Base-by-base conservation (phyloP, 2,113 vertebrate species). In the Cyphomyrus discorhynchus region DNA sequence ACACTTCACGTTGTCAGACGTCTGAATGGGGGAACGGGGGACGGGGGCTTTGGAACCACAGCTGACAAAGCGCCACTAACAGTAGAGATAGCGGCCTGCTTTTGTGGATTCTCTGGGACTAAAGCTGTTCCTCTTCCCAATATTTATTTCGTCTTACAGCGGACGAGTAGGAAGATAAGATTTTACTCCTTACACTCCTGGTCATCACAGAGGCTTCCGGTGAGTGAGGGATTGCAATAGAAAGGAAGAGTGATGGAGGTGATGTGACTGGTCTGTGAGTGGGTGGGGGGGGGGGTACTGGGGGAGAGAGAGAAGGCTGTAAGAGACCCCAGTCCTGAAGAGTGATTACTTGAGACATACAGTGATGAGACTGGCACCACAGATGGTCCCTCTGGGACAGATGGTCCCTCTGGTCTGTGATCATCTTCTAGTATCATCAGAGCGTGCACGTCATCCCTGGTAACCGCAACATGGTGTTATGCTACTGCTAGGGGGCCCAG, bases 1-100 rank as follows among this genome's bases (percentile, higher is more conserved):
- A 82, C 74, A 89, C 85, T 46, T 82, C 90, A 91, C 89, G 49
- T 92, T 92, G 90, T 77, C 9, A n/a, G n/a, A n/a, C 4, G n/a
- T 31, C 42, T 82, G 42, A 42, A 31, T 19, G 9, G 47, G 46
- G 27, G 85, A 10, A 31, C 31, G 42, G 13, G 46, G 21, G 3
- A 13, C 3, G 27, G n/a, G 35, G 85, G 42, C 8, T 21, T 80
- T 80, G 35, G 62, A 42, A 21, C 9, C 52, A 27, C 31, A 49
- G 21, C 89, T n/a, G 83, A 31, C 47, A 86, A 49, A 56, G 2
- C 9, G 11, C 2, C 19, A 35, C 39, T n/a, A 56, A 53, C n/a
- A 50, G 88, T 52, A 74, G 52, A 53, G 35, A 85, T 90, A 45
- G 11, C 21, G 24, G 58, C 24, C 46, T 6, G 39, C 66, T 86